A percentile compares a stretch with the other conserved stretches of the same genome.
Evolutionary conservation across 2,113 vertebrate genomes (phyloP).

Genomic region (Loxodonta africana): DNA sequence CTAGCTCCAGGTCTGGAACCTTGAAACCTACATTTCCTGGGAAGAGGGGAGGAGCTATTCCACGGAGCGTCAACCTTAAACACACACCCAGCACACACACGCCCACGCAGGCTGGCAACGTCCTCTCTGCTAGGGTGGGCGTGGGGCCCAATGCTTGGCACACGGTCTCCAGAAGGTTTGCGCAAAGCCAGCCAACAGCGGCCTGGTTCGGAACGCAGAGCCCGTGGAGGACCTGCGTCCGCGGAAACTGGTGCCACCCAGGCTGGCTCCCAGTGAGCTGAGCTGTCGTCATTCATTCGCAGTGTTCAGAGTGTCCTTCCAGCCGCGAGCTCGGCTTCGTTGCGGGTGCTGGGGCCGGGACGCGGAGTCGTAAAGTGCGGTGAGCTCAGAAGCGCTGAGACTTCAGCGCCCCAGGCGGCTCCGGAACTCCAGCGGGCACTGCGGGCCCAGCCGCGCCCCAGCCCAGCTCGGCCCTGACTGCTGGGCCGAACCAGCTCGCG

Average conservation of each 20-base stretch:
- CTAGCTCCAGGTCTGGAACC: constrained; percentile 57
- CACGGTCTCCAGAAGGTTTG: neutral
- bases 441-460: neutral
- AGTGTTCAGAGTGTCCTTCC: constrained; percentile 64
- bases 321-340: neutral
- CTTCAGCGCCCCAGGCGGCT: neutral
- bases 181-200: neutral
- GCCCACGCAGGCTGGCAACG: neutral
- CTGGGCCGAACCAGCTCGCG: neutral
- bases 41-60: constrained; percentile 70
- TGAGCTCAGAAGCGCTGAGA: neutral
- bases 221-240: neutral
- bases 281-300: constrained; percentile 70
- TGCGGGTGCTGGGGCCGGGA: neutral
- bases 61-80: neutral
- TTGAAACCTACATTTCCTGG: constrained; percentile 46
- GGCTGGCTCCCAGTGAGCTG: neutral
- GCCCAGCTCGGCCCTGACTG: neutral
- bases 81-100: neutral
- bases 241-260: neutral
- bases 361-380: neutral
- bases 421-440: neutral
- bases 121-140: constrained; percentile 60
- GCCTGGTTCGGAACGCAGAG: neutral
- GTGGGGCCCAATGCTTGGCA: constrained; percentile 53